Evolutionary conservation across 2,888 invertebrate species (phyloP), one percentile per base, ranked within the genome.

Genomic region (Drosophila nigricruria): DNA sequence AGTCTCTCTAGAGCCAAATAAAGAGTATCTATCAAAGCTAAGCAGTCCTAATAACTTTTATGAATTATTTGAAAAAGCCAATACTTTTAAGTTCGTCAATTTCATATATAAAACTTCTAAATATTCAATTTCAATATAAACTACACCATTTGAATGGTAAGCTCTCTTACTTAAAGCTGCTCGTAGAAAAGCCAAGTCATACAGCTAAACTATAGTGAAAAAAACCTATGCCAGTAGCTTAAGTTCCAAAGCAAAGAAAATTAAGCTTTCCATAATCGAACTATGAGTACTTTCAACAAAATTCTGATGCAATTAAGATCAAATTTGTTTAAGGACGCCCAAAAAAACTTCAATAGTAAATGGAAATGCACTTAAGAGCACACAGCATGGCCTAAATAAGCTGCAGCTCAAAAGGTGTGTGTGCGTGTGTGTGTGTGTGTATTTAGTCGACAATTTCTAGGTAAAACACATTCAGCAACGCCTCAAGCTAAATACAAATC

Each of bases 291-390:
- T 53, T 40, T 16, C 16, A 42, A 52, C 57, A 1, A 18, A 57
- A 34, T 27, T 18, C 49, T 16, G 0, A 27, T 34, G 40, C 38
- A 40, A 25, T 54, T 47, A 30, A 53, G 53, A n/a, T 14, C 23
- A 68, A 67, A 5, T 27, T 27, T 27, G 20, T 27, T 18, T 14
- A 38, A 36, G 16, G n/a, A 9, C 25, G 38, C 23, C 5, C 20
- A 27, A 57, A 56, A 72, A 27, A 52, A 56, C n/a, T 61, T 42
- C 38, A 36, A 70, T 38, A 25, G 34, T 10, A 63, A 64, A 64
- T 58, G 53, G n/a, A 16, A 72, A 47, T 52, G 64, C 45, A 73
- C 25, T 72, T 23, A n/a, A 64, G 34, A 34, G 50, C 36, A 27
- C 36, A 18, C 0, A 43, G 23, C 43, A 52, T 32, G 32, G 10